Conservation (phyloP, 2,797 vertebrate genomes). For the Oryzias sinensis region DNA sequence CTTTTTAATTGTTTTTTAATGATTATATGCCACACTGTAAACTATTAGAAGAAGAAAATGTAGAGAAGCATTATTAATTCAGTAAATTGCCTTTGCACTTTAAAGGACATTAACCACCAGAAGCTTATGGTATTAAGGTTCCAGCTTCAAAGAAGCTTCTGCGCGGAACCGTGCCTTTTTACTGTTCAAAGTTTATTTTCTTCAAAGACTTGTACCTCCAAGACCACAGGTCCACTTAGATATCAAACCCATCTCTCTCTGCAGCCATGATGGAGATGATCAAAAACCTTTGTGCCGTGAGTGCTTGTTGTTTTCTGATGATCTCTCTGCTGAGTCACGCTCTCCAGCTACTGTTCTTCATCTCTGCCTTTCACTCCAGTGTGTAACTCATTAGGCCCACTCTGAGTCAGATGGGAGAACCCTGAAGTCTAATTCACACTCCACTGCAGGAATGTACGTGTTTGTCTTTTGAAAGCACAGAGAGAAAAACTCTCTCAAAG, state of each 20-base stretch:
- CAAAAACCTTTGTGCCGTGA: not conserved
- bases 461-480: slow-evolving; percentile 9
- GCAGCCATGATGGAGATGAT: not conserved
- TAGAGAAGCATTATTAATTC: not conserved
- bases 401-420: slow-evolving; percentile 21
- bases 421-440: slow-evolving; percentile 36
- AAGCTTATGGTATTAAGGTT: not conserved
- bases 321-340: not conserved
- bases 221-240: not conserved
- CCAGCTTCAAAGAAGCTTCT: not conserved
- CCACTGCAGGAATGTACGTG: slow-evolving; percentile 35
- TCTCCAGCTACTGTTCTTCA: not conserved
- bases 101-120: not conserved
- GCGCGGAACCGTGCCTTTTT: not conserved
- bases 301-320: not conserved
- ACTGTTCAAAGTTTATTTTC: not conserved
- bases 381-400: slow-evolving; percentile 59
- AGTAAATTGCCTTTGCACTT: not conserved
- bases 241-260: not conserved
- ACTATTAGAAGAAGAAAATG: not conserved
- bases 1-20: not conserved
- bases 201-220: not conserved
- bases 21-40: not conserved
- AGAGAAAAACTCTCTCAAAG: slow-evolving; percentile 3
- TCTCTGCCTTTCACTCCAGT: slow-evolving; percentile 23